phyloP scores from a whole-genome alignment of 2,888 invertebrate species.

The Subacronicta megacephala region DNA sequence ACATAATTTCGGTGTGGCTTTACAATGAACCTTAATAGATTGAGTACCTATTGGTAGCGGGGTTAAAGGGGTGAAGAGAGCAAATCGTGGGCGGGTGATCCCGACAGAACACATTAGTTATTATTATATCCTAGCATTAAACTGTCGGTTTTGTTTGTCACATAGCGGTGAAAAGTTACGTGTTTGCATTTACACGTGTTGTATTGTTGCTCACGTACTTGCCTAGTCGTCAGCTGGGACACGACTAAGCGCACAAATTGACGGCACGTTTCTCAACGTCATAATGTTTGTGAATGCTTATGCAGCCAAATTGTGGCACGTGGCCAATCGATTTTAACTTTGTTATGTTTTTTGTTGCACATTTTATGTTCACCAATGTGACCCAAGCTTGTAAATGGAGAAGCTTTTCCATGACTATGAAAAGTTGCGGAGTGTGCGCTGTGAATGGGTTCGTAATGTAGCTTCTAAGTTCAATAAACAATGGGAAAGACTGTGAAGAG shows the following conservation, averaged over 20 bases:
- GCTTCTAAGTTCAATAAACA: too few species aligned
- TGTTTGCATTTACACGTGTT: slow-evolving; percentile 44
- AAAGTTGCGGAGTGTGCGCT: neutral
- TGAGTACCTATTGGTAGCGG: slow-evolving; percentile 43
- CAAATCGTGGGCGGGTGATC: slow-evolving; percentile 24
- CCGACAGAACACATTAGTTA: slow-evolving; percentile 41
- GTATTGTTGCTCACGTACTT: slow-evolving; percentile 33
- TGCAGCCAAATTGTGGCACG: slow-evolving; percentile 32
- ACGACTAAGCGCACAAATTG: slow-evolving; percentile 36
- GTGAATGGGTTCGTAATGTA: neutral
- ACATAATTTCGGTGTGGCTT: slow-evolving; percentile 43
- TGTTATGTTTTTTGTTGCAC: slow-evolving; percentile 2
- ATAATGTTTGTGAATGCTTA: slow-evolving; percentile 40
- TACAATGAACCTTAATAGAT: slow-evolving; percentile 55
- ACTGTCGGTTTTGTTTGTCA: slow-evolving; percentile 35
- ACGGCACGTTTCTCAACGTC: slow-evolving; percentile 35
- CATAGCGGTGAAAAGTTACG: slow-evolving; percentile 31
- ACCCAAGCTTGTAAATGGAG: neutral
- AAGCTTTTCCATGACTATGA: neutral
- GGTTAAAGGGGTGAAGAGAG: slow-evolving; percentile 42
- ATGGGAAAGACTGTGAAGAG: too few species aligned
- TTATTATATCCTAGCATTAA: slow-evolving; percentile 32
- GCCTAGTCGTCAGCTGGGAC: slow-evolving; percentile 19
- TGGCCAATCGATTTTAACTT: slow-evolving; percentile 17
- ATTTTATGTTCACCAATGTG: neutral